Percentiles rank a stretch among this genome's conserved stretches.
Evolutionary conservation across 2,113 vertebrate genomes (phyloP).

Genomic region (Recurvirostra avosetta): DNA sequence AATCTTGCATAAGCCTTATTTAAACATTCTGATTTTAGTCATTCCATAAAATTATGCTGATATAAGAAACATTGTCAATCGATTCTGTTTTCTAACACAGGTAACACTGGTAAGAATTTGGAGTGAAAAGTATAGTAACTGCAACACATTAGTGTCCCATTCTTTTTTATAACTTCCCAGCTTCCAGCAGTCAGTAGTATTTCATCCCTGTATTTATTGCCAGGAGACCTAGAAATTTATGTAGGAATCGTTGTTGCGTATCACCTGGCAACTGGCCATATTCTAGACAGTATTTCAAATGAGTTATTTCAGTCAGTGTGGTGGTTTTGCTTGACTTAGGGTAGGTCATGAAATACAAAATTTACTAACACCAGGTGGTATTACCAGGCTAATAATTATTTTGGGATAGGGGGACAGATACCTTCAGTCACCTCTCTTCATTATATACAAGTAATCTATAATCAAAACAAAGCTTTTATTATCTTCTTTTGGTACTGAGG

Average conservation of each 20-base stretch:
- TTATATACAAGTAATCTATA: neutral
- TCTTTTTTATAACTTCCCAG: neutral
- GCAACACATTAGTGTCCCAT: neutral
- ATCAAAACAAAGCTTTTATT: neutral
- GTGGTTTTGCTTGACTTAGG: neutral
- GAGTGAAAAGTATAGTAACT: neutral
- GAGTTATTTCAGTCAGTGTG: neutral
- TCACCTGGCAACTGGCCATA: neutral
- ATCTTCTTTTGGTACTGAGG: neutral
- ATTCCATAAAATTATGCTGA: neutral
- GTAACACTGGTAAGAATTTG: neutral
- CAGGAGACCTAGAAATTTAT: neutral
- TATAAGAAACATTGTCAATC: neutral
- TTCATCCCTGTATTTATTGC: neutral
- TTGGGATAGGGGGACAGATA: neutral
- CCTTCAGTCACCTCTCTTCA: neutral
- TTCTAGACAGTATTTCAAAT: neutral
- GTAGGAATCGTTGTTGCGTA: neutral
- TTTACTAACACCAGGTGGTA: fast-evolving
- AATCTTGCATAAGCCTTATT: neutral
- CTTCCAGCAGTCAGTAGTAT: neutral
- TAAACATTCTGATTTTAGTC: neutral
- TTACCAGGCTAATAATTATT: neutral
- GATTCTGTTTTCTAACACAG: neutral
- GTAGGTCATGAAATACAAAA: neutral